These are phyloP conservation scores for Amazona guildingii DNA, from an alignment of 2,113 vertebrate genomes.

Conservation along the genomic window DNA sequence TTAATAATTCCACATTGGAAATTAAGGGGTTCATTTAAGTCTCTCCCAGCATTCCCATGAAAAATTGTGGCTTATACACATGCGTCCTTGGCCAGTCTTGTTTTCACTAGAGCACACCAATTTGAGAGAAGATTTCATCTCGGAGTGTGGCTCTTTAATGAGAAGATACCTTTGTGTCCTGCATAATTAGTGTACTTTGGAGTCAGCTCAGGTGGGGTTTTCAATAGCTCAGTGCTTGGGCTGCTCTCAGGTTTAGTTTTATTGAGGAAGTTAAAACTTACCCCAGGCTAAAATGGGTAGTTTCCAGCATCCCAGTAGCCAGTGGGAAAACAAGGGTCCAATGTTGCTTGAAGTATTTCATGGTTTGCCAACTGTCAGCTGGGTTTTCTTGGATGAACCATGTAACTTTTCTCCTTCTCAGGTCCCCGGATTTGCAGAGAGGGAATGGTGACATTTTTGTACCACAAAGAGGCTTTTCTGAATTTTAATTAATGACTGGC, in stretches of 20 bases:
- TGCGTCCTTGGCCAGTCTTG: background rate
- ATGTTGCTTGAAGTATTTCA: background rate
- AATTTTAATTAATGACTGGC: slow-evolving; percentile 33
- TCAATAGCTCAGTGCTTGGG: background rate
- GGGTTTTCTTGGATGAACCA: background rate
- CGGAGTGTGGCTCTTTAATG: background rate
- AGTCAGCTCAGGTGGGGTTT: slow-evolving; percentile 20
- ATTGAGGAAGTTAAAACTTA: background rate
- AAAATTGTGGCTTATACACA: background rate
- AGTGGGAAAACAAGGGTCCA: background rate
- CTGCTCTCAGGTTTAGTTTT: background rate
- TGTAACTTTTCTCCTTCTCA: background rate
- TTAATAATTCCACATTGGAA: slow-evolving; percentile 34
- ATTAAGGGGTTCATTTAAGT: slow-evolving; percentile 45
- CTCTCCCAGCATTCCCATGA: background rate
- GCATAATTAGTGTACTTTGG: slow-evolving; percentile 2
- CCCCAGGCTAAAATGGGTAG: background rate
- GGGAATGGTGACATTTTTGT: background rate
- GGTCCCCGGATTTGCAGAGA: background rate
- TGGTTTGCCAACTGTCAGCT: background rate
- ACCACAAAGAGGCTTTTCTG: background rate
- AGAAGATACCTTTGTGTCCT: slow-evolving; percentile 17
- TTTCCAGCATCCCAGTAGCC: background rate
- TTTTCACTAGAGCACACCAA: background rate
- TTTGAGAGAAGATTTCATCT: background rate